phyloP scores from a whole-genome alignment of 2,113 vertebrate genomes.

The Numida meleagris region DNA sequence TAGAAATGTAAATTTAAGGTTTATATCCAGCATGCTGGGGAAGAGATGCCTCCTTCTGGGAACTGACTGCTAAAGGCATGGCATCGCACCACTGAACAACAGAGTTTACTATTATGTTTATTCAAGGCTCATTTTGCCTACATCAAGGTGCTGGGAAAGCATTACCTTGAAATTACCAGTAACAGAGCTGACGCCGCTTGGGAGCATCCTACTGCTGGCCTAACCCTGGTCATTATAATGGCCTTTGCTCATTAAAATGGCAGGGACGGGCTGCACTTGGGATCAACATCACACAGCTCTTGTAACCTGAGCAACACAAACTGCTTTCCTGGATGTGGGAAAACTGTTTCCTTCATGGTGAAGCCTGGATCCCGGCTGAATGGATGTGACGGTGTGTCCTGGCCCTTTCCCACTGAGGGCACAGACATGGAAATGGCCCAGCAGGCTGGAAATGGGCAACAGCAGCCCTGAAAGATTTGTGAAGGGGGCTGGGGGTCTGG shows the following conservation, averaged over 20 bases:
- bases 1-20: constrained; percentile 29
- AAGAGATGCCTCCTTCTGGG: background rate
- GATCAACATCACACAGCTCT: background rate
- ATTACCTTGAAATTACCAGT: background rate
- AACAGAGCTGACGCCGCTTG: background rate
- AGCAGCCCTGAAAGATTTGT: background rate
- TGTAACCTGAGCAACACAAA: background rate
- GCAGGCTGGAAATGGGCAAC: background rate
- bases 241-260: background rate
- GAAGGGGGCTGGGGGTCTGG: background rate
- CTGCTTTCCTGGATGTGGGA: background rate
- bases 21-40: background rate
- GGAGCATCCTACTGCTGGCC: background rate
- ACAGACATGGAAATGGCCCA: background rate
- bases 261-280: background rate
- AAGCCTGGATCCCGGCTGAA: background rate
- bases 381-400: background rate
- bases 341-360: background rate
- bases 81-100: background rate
- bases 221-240: background rate
- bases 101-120: background rate
- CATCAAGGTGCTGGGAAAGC: background rate
- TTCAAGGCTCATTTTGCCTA: background rate
- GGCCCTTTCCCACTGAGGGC: background rate
- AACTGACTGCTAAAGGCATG: background rate